Evolutionary conservation across 2,797 vertebrate genomes (phyloP).

Genomic region (Limnodromus scolopaceus): DNA sequence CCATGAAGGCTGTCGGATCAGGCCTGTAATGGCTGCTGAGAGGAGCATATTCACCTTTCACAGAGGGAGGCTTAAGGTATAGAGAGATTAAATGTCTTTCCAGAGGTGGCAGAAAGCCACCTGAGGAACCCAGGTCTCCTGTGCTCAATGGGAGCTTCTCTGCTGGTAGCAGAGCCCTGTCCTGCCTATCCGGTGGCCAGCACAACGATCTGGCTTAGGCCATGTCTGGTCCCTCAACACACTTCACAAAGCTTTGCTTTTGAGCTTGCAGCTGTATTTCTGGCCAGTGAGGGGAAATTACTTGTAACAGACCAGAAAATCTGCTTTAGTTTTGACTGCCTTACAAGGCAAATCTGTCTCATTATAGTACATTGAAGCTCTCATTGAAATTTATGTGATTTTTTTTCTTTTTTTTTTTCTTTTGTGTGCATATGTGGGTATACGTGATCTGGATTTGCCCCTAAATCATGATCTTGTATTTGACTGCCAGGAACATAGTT

Average conservation of each 20-base stretch:
- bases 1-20: accelerated
- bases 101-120: background rate
- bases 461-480: background rate
- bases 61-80: accelerated
- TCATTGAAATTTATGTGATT: accelerated
- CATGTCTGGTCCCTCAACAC: background rate
- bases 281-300: background rate
- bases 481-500: background rate
- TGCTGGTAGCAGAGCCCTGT: background rate
- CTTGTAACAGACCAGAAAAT: background rate
- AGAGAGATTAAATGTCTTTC: background rate
- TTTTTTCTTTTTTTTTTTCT: background rate
- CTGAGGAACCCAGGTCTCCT: background rate
- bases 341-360: accelerated
- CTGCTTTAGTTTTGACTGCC: background rate
- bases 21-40: background rate
- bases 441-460: background rate
- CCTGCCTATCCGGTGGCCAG: background rate
- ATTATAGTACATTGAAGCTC: background rate
- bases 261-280: background rate
- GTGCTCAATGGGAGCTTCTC: background rate
- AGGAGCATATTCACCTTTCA: background rate
- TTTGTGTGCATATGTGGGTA: accelerated
- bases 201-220: background rate
- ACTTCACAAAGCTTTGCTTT: background rate